Percentiles rank a stretch among this genome's conserved stretches.
Evolutionary conservation across 2,113 vertebrate species (phyloP).

Genomic region (Pan paniscus): DNA sequence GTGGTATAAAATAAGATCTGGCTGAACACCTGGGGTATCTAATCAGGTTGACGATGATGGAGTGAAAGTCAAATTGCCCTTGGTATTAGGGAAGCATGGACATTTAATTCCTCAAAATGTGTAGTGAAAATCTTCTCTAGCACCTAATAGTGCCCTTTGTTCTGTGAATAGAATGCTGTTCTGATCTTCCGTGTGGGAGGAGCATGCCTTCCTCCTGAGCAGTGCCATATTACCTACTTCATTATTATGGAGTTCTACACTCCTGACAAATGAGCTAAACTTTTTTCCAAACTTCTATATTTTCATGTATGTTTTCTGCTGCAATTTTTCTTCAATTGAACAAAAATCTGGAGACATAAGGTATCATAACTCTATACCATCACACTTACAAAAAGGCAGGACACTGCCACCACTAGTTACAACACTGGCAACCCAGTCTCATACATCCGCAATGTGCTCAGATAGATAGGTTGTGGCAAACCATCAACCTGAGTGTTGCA

Average conservation of each 20-base stretch:
- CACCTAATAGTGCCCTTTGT: not conserved
- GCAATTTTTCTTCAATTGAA: not conserved
- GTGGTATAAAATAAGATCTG: slow-evolving; percentile 46
- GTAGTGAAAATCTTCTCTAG: not conserved
- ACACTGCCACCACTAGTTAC: accelerated
- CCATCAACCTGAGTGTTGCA: accelerated
- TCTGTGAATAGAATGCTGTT: slow-evolving; percentile 33
- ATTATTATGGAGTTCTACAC: slow-evolving; percentile 16
- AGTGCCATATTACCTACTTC: not conserved
- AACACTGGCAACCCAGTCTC: too few relatives aligned
- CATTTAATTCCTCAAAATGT: not conserved
- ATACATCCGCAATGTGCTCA: accelerated
- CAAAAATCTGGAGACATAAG: not conserved
- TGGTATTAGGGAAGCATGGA: not conserved
- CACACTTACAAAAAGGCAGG: not conserved
- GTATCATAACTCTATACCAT: not conserved
- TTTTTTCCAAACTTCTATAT: not conserved
- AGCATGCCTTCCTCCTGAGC: not conserved
- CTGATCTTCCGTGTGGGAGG: slow-evolving; percentile 28
- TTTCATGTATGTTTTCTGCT: not conserved
- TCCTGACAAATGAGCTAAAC: not conserved
- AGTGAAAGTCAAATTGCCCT: not conserved
- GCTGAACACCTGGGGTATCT: slow-evolving; percentile 36
- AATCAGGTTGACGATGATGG: not conserved
- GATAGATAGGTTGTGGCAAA: not conserved